phyloP scores from a whole-genome alignment of 2,888 invertebrate genomes.

The Automeris io region DNA sequence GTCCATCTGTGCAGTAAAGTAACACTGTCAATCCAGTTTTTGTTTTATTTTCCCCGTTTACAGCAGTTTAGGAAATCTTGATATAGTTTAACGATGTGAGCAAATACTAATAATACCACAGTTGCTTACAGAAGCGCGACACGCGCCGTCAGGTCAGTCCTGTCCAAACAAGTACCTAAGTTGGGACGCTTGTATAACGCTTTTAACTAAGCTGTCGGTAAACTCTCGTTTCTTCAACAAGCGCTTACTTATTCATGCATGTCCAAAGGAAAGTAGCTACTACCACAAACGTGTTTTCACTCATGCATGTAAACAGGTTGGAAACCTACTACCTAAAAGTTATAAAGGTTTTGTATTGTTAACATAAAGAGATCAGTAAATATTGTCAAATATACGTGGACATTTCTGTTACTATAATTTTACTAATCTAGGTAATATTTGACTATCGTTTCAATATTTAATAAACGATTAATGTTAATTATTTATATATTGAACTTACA shows the following conservation, averaged over 20 bases:
- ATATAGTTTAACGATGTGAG: background rate
- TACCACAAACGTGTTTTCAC: conserved; percentile 19
- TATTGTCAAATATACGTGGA: background rate
- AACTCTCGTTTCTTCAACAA: conserved; percentile 48
- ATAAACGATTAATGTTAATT: too few relatives aligned
- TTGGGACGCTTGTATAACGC: conserved; percentile 7
- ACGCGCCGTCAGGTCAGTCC: background rate
- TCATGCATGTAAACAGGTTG: conserved; percentile 23
- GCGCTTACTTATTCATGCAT: conserved; percentile 50
- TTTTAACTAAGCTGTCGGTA: conserved; percentile 43
- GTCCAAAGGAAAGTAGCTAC: conserved; percentile 29
- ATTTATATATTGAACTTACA: too few relatives aligned
- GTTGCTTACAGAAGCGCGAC: background rate
- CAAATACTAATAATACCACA: background rate
- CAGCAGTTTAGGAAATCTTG: too few relatives aligned
- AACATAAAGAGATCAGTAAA: background rate
- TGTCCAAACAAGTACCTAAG: background rate
- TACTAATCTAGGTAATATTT: too few relatives aligned
- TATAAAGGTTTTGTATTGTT: conserved; percentile 7
- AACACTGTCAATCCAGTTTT: too few relatives aligned
- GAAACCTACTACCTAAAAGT: conserved; percentile 3
- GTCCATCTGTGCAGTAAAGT: too few relatives aligned
- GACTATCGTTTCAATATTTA: too few relatives aligned
- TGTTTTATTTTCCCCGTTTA: too few relatives aligned
- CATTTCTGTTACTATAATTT: too few relatives aligned